Evolutionary conservation across 2,888 invertebrate genomes (phyloP), one percentile per base, ranked within the genome.

Genomic region (Hemithea aestivaria): DNA sequence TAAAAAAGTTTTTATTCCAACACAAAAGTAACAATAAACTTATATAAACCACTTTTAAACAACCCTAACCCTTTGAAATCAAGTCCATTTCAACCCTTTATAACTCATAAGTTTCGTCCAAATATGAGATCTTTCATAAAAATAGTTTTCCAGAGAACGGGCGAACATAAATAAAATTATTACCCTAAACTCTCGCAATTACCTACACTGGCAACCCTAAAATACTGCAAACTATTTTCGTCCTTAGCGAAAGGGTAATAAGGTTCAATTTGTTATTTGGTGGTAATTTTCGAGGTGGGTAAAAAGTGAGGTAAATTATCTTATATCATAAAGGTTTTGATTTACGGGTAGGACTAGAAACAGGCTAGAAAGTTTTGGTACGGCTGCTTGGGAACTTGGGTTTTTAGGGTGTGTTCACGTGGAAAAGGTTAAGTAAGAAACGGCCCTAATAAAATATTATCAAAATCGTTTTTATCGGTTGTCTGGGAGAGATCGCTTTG

Each of bases 141-240:
- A 35, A 50, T 46, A 45, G 46, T 37, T 41, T 32, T 21, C 40
- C 45, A 30, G 45, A 48, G 45, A 52, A 49, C 43, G 49, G 25
- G 37, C 29, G 43, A 45, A 40, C 48, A 42, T 50, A 53, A 50
- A 53, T 48, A 50, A 53, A 53, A 53, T 50, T 45, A 53, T 48
- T 53, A 42, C 53, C 52, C 48, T 46, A 53, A 50, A 53, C 48
- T 53, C 45, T 25, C 20, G 46, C 50, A 50, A 53, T 53, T 53
- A 50, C 48, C 41, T 21, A 35, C 37, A 53, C 35, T 53, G 48
- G 50, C 48, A 48, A 45, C 50, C 45, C 45, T 48, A 33, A 32
- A 25, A 6, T 12, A 26, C 9, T 7, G 1, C 12, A 10, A 23
- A 7, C 27, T 6, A 35, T 36, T 44, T 7, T 35, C 34, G 24